A percentile compares a stretch with the other conserved stretches of the same genome.
Evolutionary conservation across 2,888 invertebrate species (phyloP).

Genomic region (Aquatica leii): DNA sequence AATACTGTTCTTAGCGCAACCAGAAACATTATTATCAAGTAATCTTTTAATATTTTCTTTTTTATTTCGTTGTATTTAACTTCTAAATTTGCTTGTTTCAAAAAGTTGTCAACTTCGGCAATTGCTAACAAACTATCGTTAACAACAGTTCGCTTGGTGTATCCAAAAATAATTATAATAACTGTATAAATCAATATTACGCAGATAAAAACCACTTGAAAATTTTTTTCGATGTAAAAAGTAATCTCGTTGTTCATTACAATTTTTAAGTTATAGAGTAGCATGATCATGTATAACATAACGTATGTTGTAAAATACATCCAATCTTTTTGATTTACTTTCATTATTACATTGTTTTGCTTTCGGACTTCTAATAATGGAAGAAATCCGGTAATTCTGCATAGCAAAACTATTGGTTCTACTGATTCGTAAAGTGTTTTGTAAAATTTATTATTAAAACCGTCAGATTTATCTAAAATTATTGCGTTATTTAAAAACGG

Average conservation of each 20-base stretch:
- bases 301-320: conserved; percentile 35
- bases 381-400: conserved; percentile 32
- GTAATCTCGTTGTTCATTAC: conserved; percentile 28
- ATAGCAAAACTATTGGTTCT: conserved; percentile 31
- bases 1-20: conserved; percentile 37
- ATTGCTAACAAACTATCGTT: conserved; percentile 32
- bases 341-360: conserved; percentile 16
- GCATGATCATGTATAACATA: conserved; percentile 23
- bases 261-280: conserved; percentile 32
- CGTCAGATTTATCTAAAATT: no score
- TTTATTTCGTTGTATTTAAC: conserved; percentile 39
- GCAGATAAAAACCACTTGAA: conserved; percentile 30
- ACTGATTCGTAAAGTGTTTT: conserved; percentile 23
- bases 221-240: conserved; percentile 22
- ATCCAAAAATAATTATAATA: conserved; percentile 28
- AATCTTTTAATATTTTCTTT: conserved; percentile 34
- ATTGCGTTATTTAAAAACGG: no score
- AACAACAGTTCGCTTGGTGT: conserved; percentile 24
- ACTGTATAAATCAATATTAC: conserved; percentile 26
- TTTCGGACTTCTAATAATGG: conserved; percentile 19
- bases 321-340: conserved; percentile 27
- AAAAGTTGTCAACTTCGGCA: conserved; percentile 41
- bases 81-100: conserved; percentile 34
- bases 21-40: conserved; percentile 37
- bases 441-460: no score